These are phyloP conservation scores for Yoshiicerus persimilis DNA, from an alignment of 1,140 invertebrate genomes.

Conservation along the genomic window DNA sequence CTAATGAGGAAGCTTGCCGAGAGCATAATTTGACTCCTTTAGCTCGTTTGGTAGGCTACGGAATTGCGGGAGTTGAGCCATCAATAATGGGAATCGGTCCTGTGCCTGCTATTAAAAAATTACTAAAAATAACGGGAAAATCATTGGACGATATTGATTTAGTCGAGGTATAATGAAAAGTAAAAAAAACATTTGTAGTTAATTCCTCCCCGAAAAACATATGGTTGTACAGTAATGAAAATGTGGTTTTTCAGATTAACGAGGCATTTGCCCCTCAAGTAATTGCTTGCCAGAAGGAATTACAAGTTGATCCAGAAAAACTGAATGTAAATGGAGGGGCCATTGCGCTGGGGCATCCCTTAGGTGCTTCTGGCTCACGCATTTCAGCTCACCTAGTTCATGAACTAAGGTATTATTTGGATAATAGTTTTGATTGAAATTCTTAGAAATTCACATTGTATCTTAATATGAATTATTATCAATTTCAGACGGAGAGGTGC, in stretches of 20 bases:
- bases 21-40: slow-evolving; percentile 76
- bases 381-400: slow-evolving; percentile 91
- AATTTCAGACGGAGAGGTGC: slow-evolving; percentile 73
- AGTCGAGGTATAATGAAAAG: slow-evolving; percentile 85
- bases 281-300: slow-evolving; percentile 78
- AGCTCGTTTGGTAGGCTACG: slow-evolving; percentile 64
- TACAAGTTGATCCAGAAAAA: slow-evolving; percentile 81
- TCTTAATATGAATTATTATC: not conserved
- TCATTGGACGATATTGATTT: slow-evolving; percentile 85
- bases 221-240: too few species aligned
- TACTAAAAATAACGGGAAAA: slow-evolving; percentile 72
- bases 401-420: slow-evolving; percentile 75
- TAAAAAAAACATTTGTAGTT: not conserved
- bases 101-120: slow-evolving; percentile 82
- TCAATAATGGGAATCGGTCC: slow-evolving; percentile 86
- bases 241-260: slow-evolving; percentile 71
- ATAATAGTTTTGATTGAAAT: not conserved
- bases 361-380: slow-evolving; percentile 88
- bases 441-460: not conserved
- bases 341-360: slow-evolving; percentile 93
- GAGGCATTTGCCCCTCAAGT: slow-evolving; percentile 95
- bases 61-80: slow-evolving; percentile 66
- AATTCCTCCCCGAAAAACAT: too few species aligned
- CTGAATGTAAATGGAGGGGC: slow-evolving; percentile 95
- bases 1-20: slow-evolving; percentile 84